Evolutionary conservation across 2,888 invertebrate genomes (phyloP).

Genomic region (Lymantria dispar): DNA sequence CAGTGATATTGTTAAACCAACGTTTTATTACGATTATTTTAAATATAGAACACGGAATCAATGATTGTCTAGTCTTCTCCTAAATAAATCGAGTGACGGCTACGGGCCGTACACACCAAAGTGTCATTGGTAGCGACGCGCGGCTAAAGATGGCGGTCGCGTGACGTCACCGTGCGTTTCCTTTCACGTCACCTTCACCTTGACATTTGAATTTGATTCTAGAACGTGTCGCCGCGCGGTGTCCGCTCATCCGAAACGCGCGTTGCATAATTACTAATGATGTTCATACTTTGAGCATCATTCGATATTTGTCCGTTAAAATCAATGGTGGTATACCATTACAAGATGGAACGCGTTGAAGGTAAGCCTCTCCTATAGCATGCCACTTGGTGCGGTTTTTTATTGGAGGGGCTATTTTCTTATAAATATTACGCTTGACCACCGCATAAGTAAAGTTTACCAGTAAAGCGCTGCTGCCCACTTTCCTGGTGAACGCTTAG

Average conservation of each 20-base stretch:
- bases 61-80: conserved; percentile 44
- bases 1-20: too few relatives aligned
- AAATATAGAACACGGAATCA: conserved; percentile 36
- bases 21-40: conserved; percentile 3
- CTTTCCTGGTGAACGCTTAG: too few relatives aligned
- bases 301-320: too few relatives aligned
- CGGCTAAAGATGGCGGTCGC: conserved; percentile 59
- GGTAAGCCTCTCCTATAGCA: too few relatives aligned
- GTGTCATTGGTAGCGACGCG: conserved; percentile 45
- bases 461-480: too few relatives aligned
- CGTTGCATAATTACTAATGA: conserved; percentile 44
- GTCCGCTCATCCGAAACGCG: conserved; percentile 54
- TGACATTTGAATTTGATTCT: conserved; percentile 76
- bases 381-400: too few relatives aligned
- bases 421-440: too few relatives aligned
- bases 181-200: conserved; percentile 75
- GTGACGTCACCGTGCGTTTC: conserved; percentile 75
- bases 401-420: too few relatives aligned
- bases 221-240: conserved; percentile 61
- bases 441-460: too few relatives aligned
- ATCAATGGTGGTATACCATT: too few relatives aligned
- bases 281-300: conserved; percentile 5
- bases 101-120: conserved; percentile 31
- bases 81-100: conserved; percentile 49
- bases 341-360: too few relatives aligned